Evolutionary conservation across 2,888 invertebrate genomes (phyloP).

Genomic region (Chironomus riparius): DNA sequence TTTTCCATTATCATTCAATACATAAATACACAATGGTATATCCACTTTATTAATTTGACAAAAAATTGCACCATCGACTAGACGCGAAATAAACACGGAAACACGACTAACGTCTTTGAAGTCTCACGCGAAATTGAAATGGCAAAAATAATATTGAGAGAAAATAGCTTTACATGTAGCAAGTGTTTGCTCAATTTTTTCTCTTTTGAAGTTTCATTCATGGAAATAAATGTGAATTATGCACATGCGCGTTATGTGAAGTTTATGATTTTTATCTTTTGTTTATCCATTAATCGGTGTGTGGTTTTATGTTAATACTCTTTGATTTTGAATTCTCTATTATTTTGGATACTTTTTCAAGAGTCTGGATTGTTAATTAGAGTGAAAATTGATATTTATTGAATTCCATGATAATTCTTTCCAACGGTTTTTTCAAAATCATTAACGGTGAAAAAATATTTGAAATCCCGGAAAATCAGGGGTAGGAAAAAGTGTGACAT

Average conservation of each 20-base stretch:
- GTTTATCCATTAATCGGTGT: too few species aligned
- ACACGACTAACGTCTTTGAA: neutral
- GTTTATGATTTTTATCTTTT: too few species aligned
- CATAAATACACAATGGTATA: neutral
- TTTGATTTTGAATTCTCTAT: too few species aligned
- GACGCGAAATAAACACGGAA: neutral
- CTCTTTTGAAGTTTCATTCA: neutral
- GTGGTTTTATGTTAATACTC: too few species aligned
- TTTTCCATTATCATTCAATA: neutral
- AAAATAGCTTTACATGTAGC: neutral
- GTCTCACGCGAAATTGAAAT: slow-evolving; percentile 1
- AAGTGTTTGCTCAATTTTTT: neutral
- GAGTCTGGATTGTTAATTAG: too few species aligned
- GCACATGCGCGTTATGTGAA: neutral
- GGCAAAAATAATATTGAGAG: neutral
- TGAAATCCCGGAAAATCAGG: too few species aligned
- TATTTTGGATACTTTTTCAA: too few species aligned
- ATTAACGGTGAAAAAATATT: too few species aligned
- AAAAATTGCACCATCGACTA: neutral
- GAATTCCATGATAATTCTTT: too few species aligned
- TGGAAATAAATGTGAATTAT: neutral
- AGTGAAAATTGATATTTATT: too few species aligned
- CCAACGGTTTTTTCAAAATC: too few species aligned
- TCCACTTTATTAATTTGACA: neutral
- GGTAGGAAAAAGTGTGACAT: too few species aligned